phyloP scores from a whole-genome alignment of 2,888 invertebrate species.

The Leucozona laternaria region DNA sequence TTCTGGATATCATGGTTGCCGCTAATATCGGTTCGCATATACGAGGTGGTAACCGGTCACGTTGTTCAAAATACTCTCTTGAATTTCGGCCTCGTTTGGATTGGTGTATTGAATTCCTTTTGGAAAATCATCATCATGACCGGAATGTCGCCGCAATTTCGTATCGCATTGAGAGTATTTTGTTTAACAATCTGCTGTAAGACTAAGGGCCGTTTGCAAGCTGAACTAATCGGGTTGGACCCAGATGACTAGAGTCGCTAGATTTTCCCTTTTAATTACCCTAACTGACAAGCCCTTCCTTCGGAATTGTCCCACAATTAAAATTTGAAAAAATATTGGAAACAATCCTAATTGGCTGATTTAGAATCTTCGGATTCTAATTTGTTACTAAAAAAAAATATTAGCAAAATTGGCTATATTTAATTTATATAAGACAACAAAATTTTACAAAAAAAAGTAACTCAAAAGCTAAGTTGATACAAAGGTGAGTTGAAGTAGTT shows the following conservation, averaged over 20 bases:
- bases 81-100: conserved; percentile 97
- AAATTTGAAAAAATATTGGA: conserved; percentile 41
- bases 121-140: conserved; percentile 97
- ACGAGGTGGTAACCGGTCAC: conserved; percentile 88
- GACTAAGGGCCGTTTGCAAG: conserved; percentile 92
- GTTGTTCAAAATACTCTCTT: conserved; percentile 91
- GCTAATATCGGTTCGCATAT: conserved; percentile 92
- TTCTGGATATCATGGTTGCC: conserved; percentile 98
- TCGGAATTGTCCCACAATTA: conserved; percentile 33
- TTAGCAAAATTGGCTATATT: conserved; percentile 45
- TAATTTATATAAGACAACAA: conserved; percentile 22
- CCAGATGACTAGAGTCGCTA: conserved; percentile 89
- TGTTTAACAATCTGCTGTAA: conserved; percentile 95
- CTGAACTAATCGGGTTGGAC: conserved; percentile 93
- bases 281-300: conserved; percentile 66
- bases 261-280: conserved; percentile 81
- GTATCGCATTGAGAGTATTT: conserved; percentile 93
- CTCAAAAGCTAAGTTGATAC: conserved; percentile 72
- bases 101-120: conserved; percentile 96
- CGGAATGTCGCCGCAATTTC: conserved; percentile 95
- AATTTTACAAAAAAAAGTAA: conserved; percentile 44
- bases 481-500: conserved; percentile 72
- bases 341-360: conserved; percentile 55
- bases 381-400: conserved; percentile 39
- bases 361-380: conserved; percentile 53